Evolutionary conservation across 2,888 invertebrate species (phyloP), one percentile per base, ranked within the genome.

Genomic region (Drosophila barbarae): DNA sequence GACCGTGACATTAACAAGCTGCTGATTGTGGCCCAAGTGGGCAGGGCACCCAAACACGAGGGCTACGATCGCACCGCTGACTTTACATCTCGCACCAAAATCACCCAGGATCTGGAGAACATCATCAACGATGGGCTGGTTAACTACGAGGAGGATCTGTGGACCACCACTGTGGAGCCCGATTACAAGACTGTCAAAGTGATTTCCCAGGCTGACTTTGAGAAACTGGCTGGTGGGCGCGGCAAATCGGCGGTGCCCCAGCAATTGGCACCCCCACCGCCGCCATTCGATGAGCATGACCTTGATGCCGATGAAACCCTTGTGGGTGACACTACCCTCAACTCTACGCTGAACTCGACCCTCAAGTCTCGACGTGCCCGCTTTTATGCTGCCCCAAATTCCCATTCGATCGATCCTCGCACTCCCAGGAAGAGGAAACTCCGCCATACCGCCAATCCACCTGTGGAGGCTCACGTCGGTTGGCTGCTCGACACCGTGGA

Each of bases 51-150:
- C 9, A 96, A 95, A 75, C 98, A 98, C 88, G 96, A 96, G 82
- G 95, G 95, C 13, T 93, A 95, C 78, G 98, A 98, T 90, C 93
- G 96, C 46, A 96, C 96, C 4, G 97, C 96, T 1, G 98, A 97
- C 86, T 95, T 93, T 93, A 94, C 93, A 68, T 95, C 96, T 0
- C 91, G 98, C 71, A 95, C 96, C 39, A 98, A 98, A 92, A 97
- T 98, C 90, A 95, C 96, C 9, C 96, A 98, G 90, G 98, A 98
- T 86, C 91, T 98, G 79, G 97, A 95, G 79, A 95, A 97, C 90
- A 95, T 96, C 42, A 99, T 99, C 79, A 98, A 98, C 79, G 98
- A 99, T 89, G 99, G 99, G n/a, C 92, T 99, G 21, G 94, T 93
- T 86, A 95, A 96, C 83, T 99, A 99, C 82, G 99, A 99, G 90